phyloP scores from a whole-genome alignment of 2,888 invertebrate species.

The Drosophila borborema region DNA sequence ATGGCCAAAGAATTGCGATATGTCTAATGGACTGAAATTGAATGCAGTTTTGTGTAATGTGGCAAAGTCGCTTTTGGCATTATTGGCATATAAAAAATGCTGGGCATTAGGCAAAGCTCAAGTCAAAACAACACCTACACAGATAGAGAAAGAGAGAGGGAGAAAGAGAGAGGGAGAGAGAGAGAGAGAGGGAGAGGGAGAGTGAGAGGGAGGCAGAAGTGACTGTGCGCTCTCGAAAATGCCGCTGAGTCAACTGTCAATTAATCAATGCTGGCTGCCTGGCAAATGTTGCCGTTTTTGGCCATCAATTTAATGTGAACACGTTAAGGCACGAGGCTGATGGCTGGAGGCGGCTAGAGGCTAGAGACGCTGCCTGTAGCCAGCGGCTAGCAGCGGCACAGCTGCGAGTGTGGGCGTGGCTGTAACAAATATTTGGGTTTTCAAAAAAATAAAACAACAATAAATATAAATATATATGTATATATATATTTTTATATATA shows the following conservation, averaged over 20 bases:
- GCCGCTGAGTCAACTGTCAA: constrained; percentile 75
- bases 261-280: constrained; percentile 69
- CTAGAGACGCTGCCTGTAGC: not conserved
- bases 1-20: constrained; percentile 11
- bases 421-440: constrained; percentile 67
- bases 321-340: constrained; percentile 37
- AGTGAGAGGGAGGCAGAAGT: not conserved
- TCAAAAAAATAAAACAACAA: constrained; percentile 43
- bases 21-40: constrained; percentile 65
- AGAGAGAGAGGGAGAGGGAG: not conserved
- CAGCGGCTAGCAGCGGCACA: constrained; percentile 21
- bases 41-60: constrained; percentile 68
- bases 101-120: constrained; percentile 33
- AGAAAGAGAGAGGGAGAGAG: not conserved
- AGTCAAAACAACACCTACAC: constrained; percentile 15
- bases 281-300: constrained; percentile 41
- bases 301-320: constrained; percentile 71
- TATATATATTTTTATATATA: constrained; percentile 10
- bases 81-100: constrained; percentile 51
- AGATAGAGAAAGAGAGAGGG: not conserved
- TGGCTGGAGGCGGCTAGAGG: not conserved
- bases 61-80: constrained; percentile 28
- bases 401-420: constrained; percentile 17
- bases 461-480: constrained; percentile 17
- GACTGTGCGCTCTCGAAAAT: constrained; percentile 35